Conservation (phyloP, 37 sponge, comb jelly and placozoan species). For the Cliona cf. orientalis region DNA sequence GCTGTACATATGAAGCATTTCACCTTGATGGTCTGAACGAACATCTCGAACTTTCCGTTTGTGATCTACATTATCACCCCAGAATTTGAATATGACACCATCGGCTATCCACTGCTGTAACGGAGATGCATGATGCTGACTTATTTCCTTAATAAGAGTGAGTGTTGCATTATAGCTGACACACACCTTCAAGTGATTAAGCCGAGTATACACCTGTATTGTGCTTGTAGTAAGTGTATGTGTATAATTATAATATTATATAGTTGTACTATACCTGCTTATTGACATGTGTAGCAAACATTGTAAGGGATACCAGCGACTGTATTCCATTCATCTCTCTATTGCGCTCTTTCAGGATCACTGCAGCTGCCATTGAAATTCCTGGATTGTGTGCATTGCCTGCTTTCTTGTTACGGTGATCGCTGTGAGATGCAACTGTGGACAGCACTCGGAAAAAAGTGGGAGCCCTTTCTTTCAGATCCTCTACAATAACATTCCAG, state of each 20-base stretch:
- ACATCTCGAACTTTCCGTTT: constrained; percentile 7
- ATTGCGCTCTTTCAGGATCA: constrained; percentile 36
- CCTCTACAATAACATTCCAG: constrained; percentile 1
- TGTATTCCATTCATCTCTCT: constrained; percentile 33
- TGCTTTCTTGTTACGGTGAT: constrained; percentile 25
- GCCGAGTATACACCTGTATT: constrained; percentile 21
- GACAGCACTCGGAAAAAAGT: not conserved
- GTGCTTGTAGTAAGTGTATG: not conserved
- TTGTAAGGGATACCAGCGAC: not conserved
- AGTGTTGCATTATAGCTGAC: constrained; percentile 28
- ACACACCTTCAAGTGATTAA: constrained; percentile 15
- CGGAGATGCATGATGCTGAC: not conserved
- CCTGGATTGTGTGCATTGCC: constrained; percentile 19
- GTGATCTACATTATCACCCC: constrained; percentile 31
- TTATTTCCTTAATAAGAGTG: not conserved
- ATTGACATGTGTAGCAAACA: constrained; percentile 28
- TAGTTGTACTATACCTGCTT: constrained; percentile 20
- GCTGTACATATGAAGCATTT: constrained; percentile 33
- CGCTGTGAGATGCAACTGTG: constrained; percentile 2
- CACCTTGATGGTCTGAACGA: constrained; percentile 10
- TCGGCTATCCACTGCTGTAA: constrained; percentile 11
- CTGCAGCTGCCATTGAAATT: constrained; percentile 32
- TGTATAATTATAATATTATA: not conserved
- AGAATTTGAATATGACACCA: constrained; percentile 1
- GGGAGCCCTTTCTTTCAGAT: constrained; percentile 12